phyloP scores from a whole-genome alignment of 2,888 invertebrate genomes.

The Tetragonula carbonaria region DNA sequence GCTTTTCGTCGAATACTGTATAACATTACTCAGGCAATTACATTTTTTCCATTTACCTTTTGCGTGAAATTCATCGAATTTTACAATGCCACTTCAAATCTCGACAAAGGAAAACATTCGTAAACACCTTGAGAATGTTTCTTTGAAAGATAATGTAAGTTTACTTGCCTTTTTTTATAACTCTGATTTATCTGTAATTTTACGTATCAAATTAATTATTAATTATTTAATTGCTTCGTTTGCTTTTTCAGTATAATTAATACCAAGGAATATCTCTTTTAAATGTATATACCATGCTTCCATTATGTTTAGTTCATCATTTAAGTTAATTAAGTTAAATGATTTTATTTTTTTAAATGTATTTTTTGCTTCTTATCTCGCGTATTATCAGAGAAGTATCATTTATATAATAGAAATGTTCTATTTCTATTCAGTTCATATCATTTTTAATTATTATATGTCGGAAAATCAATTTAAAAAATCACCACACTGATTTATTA shows the following conservation, averaged over 20 bases:
- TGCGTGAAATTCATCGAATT: background rate
- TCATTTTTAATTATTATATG: background rate
- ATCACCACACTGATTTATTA: background rate
- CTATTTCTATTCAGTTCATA: background rate
- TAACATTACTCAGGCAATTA: background rate
- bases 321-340: too few relatives aligned
- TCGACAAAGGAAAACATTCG: slow-evolving; percentile 81
- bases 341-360: too few relatives aligned
- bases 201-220: background rate
- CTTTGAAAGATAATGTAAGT: slow-evolving; percentile 77
- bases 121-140: slow-evolving; percentile 75
- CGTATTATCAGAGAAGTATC: background rate
- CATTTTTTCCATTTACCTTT: background rate
- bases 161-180: background rate
- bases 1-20: background rate
- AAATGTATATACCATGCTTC: too few relatives aligned
- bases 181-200: background rate
- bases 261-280: background rate
- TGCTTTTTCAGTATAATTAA: background rate
- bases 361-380: too few relatives aligned
- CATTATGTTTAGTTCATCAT: too few relatives aligned
- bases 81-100: slow-evolving; percentile 75
- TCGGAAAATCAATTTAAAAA: background rate
- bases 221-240: too few relatives aligned
- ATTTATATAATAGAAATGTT: background rate